These are phyloP conservation scores for Pachyseris speciosa DNA, from an alignment of 64 coral and sea anemone genomes.

Conservation along the genomic window DNA sequence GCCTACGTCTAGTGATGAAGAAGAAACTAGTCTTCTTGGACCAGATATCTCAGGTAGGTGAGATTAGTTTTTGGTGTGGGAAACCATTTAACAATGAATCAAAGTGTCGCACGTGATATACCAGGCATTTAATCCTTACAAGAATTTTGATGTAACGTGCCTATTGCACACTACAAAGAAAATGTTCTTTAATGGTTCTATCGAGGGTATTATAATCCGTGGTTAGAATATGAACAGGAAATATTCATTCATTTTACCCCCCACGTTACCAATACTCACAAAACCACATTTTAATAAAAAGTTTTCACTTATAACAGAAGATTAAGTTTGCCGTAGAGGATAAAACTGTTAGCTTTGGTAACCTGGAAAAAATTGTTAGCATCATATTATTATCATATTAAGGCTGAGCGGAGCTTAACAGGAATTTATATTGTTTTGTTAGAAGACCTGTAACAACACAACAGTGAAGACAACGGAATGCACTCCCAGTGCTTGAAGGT, in stretches of 20 bases:
- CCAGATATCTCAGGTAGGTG: slow-evolving; percentile 14
- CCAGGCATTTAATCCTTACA: neutral
- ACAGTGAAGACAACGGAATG: neutral
- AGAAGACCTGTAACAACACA: slow-evolving; percentile 7
- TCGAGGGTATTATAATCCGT: slow-evolving; percentile 8
- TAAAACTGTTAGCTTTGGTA: slow-evolving; percentile 1
- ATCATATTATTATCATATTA: neutral
- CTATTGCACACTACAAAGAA: neutral
- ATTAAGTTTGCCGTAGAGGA: neutral
- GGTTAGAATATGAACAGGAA: slow-evolving; percentile 7
- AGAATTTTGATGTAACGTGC: neutral
- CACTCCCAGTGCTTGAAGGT: slow-evolving; percentile 20
- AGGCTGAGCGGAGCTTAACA: neutral
- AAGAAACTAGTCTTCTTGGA: slow-evolving; percentile 20
- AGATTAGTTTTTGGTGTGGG: slow-evolving; percentile 1
- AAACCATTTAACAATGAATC: neutral
- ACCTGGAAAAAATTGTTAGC: neutral
- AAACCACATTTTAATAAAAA: slow-evolving; percentile 14
- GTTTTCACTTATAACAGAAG: neutral
- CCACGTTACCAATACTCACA: neutral
- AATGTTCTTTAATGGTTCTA: neutral
- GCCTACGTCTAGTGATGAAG: slow-evolving; percentile 13
- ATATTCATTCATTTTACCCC: neutral
- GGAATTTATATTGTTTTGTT: neutral
- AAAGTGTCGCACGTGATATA: slow-evolving; percentile 3